phyloP scores from a whole-genome alignment of 2,113 vertebrate species.

The Arvicanthis niloticus region DNA sequence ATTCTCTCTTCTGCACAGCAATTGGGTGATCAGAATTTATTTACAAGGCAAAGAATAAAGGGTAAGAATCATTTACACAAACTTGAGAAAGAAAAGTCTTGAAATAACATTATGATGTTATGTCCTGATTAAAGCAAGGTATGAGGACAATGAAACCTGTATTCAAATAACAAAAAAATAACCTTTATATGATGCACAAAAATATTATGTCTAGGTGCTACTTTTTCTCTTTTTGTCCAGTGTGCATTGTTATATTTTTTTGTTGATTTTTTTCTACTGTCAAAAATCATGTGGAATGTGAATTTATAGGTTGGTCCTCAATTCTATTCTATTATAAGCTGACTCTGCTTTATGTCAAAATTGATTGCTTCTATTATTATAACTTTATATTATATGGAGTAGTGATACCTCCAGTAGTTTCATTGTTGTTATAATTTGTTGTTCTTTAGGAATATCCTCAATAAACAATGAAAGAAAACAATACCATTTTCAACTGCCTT shows the following conservation, averaged over 20 bases:
- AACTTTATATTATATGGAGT: neutral
- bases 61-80: too few relatives aligned
- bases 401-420: neutral
- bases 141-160: too few relatives aligned
- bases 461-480: neutral
- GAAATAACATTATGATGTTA: too few relatives aligned
- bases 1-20: too few relatives aligned
- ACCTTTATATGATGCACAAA: too few relatives aligned
- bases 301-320: neutral
- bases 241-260: neutral
- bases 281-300: neutral
- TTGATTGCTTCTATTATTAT: neutral
- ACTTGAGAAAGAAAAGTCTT: too few relatives aligned
- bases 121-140: too few relatives aligned
- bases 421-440: neutral
- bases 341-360: neutral
- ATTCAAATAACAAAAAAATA: too few relatives aligned
- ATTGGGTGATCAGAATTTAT: too few relatives aligned
- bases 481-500: too few relatives aligned
- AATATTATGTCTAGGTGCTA: too few relatives aligned
- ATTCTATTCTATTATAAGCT: neutral
- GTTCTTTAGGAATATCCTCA: neutral
- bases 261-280: neutral
- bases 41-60: too few relatives aligned
- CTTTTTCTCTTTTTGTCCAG: neutral